Percentiles rank a stretch among this genome's conserved stretches.
These are phyloP conservation scores for Notamacropus eugenii DNA, from an alignment of 2,797 vertebrate species.

Conservation along the genomic window DNA sequence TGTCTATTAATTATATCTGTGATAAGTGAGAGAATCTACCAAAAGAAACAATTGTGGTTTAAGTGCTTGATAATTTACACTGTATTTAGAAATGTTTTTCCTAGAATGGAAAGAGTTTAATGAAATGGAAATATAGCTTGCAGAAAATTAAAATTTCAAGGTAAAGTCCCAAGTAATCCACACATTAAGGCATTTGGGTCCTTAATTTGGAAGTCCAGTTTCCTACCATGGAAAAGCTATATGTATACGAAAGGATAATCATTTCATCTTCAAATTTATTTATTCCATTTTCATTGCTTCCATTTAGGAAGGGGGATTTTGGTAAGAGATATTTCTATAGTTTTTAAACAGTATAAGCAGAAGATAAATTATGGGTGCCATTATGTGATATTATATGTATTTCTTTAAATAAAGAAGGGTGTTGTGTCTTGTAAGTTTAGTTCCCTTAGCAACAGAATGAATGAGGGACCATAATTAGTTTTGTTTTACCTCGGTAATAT, in stretches of 20 bases:
- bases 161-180: constrained; percentile 32
- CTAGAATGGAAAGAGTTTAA: constrained; percentile 10
- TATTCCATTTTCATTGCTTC: not conserved
- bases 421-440: not conserved
- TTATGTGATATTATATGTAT: not conserved
- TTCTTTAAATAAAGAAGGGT: constrained; percentile 3
- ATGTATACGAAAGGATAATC: not conserved
- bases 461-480: not conserved
- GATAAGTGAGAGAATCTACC: not conserved
- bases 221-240: not conserved
- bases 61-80: constrained; percentile 22
- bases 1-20: constrained; percentile 11
- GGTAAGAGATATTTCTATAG: not conserved
- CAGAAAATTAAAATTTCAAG: not conserved
- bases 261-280: not conserved
- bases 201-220: not conserved
- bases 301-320: not conserved
- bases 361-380: not conserved
- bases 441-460: not conserved
- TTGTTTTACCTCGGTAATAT: not conserved
- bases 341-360: not conserved
- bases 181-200: not conserved
- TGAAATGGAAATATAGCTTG: constrained; percentile 42
- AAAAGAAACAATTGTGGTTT: constrained; percentile 19
- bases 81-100: constrained; percentile 1